Conservation (phyloP, 2,888 invertebrate genomes). For the Lasius fuliginosus region DNA sequence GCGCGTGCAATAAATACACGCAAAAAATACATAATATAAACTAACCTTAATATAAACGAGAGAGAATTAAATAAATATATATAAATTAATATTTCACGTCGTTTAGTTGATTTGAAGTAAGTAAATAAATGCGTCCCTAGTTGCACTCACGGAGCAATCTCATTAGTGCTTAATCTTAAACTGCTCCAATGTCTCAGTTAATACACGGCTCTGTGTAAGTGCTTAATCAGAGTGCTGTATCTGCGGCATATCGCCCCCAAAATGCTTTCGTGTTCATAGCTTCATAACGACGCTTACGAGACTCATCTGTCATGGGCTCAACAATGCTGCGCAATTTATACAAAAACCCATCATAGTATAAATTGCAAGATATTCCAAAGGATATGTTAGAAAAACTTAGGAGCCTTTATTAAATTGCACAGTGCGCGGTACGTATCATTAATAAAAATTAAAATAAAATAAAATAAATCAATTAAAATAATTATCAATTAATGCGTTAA, state of each 20-base stretch:
- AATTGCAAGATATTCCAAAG: background rate
- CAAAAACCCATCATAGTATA: background rate
- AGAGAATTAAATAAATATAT: slow-evolving; percentile 16
- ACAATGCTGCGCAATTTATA: slow-evolving; percentile 38
- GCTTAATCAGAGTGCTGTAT: slow-evolving; percentile 36
- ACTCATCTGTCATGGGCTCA: slow-evolving; percentile 39
- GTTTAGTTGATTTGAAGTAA: slow-evolving; percentile 20
- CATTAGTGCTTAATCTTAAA: slow-evolving; percentile 61
- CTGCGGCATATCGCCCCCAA: slow-evolving; percentile 25
- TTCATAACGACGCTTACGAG: slow-evolving; percentile 54
- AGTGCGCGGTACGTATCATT: background rate
- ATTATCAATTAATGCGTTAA: background rate
- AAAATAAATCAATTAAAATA: background rate
- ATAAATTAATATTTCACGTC: slow-evolving; percentile 1
- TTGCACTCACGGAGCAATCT: slow-evolving; percentile 32
- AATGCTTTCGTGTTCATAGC: slow-evolving; percentile 47
- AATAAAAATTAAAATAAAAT: background rate
- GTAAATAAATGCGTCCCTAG: slow-evolving; percentile 8
- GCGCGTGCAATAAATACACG: background rate
- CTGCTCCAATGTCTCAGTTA: slow-evolving; percentile 27
- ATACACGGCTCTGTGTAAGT: background rate
- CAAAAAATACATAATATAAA: background rate
- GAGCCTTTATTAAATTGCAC: background rate
- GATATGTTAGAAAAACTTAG: background rate
- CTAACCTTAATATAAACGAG: background rate